Conservation (phyloP, 2,888 invertebrate species). For the Lamproptera curius region DNA sequence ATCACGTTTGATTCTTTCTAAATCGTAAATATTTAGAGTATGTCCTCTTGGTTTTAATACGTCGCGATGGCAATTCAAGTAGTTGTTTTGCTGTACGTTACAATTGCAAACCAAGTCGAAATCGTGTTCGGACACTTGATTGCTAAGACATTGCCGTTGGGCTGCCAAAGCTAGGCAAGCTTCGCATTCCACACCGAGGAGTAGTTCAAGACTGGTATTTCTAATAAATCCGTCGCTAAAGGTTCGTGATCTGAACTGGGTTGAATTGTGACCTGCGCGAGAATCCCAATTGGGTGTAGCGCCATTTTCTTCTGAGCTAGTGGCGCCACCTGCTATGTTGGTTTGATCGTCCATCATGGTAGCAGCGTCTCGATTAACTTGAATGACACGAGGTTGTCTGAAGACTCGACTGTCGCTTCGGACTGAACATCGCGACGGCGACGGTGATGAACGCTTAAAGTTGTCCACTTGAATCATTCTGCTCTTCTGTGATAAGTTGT, state of each 20-base stretch:
- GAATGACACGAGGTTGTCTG: slow-evolving; percentile 70
- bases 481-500: slow-evolving; percentile 7
- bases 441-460: slow-evolving; percentile 69
- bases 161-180: slow-evolving; percentile 69
- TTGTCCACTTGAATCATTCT: slow-evolving; percentile 68
- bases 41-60: slow-evolving; percentile 56
- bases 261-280: slow-evolving; percentile 44
- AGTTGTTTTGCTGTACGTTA: slow-evolving; percentile 66
- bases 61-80: slow-evolving; percentile 58
- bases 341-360: slow-evolving; percentile 69
- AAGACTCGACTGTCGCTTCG: slow-evolving; percentile 65
- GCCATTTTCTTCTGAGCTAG: slow-evolving; percentile 28
- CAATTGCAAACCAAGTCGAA: slow-evolving; percentile 72
- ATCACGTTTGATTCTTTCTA: slow-evolving; percentile 66
- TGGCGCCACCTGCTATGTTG: slow-evolving; percentile 32
- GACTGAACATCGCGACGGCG: slow-evolving; percentile 67
- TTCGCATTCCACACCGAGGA: slow-evolving; percentile 73
- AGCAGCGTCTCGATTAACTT: slow-evolving; percentile 70
- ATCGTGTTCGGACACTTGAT: slow-evolving; percentile 61
- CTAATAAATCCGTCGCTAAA: slow-evolving; percentile 73
- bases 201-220: slow-evolving; percentile 69
- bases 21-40: slow-evolving; percentile 66
- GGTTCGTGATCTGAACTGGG: slow-evolving; percentile 68
- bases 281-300: slow-evolving; percentile 50
- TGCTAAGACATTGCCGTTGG: slow-evolving; percentile 58